phyloP scores from a whole-genome alignment of 2,797 vertebrate genomes.

The Hipposideros larvatus region DNA sequence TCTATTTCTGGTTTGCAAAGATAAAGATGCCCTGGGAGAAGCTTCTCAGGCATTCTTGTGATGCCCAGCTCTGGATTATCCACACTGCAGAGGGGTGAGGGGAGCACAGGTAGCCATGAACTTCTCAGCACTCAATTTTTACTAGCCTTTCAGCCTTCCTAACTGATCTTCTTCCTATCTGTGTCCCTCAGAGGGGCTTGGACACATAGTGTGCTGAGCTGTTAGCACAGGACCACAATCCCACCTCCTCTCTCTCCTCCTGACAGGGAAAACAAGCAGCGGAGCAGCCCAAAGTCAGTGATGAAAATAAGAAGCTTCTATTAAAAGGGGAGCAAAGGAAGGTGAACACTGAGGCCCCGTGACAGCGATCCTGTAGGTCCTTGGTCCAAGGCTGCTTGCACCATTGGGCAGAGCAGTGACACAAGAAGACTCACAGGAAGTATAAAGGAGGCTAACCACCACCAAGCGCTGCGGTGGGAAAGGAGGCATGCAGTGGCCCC shows the following conservation, averaged over 20 bases:
- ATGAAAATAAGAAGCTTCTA: neutral
- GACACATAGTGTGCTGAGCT: neutral
- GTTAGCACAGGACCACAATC: too few species aligned
- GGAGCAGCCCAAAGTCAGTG: neutral
- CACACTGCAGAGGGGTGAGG: neutral
- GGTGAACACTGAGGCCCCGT: neutral
- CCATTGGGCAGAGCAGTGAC: neutral
- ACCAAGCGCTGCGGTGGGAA: neutral
- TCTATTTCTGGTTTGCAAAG: neutral
- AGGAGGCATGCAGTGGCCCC: neutral
- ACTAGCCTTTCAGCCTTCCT: neutral
- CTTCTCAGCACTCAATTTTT: too few species aligned
- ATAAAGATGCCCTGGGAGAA: neutral
- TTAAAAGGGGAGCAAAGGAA: neutral
- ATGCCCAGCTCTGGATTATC: neutral
- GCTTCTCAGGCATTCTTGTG: neutral
- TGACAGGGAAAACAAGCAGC: neutral
- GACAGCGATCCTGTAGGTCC: neutral
- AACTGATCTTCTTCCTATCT: neutral
- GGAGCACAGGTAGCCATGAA: neutral
- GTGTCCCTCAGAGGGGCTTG: neutral
- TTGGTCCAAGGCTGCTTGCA: neutral
- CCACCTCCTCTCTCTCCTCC: neutral
- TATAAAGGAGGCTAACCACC: neutral
- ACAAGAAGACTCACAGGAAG: neutral